Percentiles rank a stretch among this genome's conserved stretches.
Evolutionary conservation across 2,888 invertebrate genomes (phyloP).

Genomic region (Archips xylosteana): DNA sequence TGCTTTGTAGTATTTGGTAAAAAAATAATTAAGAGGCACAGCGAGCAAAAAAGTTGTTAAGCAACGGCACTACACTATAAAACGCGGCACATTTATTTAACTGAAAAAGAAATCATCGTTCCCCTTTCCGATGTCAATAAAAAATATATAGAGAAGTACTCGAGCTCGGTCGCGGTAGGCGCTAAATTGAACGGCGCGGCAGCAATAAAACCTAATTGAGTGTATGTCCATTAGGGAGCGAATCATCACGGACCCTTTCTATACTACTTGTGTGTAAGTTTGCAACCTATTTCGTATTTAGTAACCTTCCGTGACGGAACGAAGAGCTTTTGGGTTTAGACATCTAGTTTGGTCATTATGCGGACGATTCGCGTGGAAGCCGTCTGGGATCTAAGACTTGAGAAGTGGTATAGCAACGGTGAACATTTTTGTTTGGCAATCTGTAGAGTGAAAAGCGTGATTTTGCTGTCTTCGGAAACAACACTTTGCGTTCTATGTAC

Average conservation of each 20-base stretch:
- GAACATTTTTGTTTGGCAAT: no score
- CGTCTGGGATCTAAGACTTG: neutral
- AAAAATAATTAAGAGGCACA: neutral
- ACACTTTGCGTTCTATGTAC: no score
- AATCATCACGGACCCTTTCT: conserved; percentile 53
- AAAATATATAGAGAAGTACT: conserved; percentile 67
- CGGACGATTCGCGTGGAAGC: neutral
- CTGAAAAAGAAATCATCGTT: conserved; percentile 41
- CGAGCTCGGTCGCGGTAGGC: conserved; percentile 75
- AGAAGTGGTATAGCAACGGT: no score
- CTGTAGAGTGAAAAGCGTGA: no score
- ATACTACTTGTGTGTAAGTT: conserved; percentile 40
- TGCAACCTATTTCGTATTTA: conserved; percentile 37
- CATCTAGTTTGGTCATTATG: neutral
- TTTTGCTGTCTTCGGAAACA: no score
- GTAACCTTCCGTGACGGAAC: conserved; percentile 19
- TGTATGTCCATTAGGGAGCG: conserved; percentile 77
- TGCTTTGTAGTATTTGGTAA: neutral
- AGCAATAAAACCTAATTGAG: conserved; percentile 82
- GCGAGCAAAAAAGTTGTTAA: neutral
- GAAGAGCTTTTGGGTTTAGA: conserved; percentile 7
- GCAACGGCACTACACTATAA: conserved; percentile 2
- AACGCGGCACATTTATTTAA: conserved; percentile 31
- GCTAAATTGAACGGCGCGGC: conserved; percentile 78
- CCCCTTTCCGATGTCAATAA: conserved; percentile 67